phyloP scores from a whole-genome alignment of 2,888 invertebrate genomes.

The Panzeria rudis region DNA sequence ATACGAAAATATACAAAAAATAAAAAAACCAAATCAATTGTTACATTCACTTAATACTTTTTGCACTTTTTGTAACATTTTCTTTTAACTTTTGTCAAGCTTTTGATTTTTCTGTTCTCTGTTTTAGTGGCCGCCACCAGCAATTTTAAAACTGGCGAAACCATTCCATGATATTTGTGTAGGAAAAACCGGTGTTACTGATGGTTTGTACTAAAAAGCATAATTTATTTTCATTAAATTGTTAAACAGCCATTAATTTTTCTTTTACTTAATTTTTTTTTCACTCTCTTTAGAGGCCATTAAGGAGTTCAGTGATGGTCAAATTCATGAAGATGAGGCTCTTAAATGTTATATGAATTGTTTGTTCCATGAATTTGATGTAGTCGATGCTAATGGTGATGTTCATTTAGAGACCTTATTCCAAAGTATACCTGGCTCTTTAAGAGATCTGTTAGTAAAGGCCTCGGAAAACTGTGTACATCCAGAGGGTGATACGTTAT shows the following conservation, averaged over 20 bases:
- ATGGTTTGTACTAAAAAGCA: slow-evolving; percentile 76
- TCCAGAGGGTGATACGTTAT: slow-evolving; percentile 81
- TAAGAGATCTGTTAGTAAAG: slow-evolving; percentile 79
- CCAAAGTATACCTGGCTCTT: slow-evolving; percentile 77
- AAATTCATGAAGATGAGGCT: slow-evolving; percentile 82
- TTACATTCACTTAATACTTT: slow-evolving; percentile 28
- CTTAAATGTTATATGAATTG: slow-evolving; percentile 84
- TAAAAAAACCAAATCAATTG: slow-evolving; percentile 26
- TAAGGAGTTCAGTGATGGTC: slow-evolving; percentile 83
- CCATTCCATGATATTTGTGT: slow-evolving; percentile 81
- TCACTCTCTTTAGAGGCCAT: slow-evolving; percentile 78
- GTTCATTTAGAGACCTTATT: slow-evolving; percentile 81
- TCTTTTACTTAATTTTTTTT: not conserved
- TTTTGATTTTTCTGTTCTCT: slow-evolving; percentile 3
- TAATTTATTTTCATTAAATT: slow-evolving; percentile 39
- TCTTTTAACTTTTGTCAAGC: slow-evolving; percentile 10
- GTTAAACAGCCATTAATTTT: slow-evolving; percentile 19
- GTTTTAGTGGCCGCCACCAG: slow-evolving; percentile 81
- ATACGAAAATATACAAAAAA: not conserved
- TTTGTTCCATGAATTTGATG: slow-evolving; percentile 81
- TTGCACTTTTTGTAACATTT: slow-evolving; percentile 25
- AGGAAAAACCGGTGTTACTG: slow-evolving; percentile 81
- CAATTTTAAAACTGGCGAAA: slow-evolving; percentile 79
- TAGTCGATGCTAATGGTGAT: slow-evolving; percentile 83
- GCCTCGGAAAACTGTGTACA: slow-evolving; percentile 81